Evolutionary conservation across 1,140 invertebrate genomes (phyloP).

Genomic region (Wiebesia pumilae): DNA sequence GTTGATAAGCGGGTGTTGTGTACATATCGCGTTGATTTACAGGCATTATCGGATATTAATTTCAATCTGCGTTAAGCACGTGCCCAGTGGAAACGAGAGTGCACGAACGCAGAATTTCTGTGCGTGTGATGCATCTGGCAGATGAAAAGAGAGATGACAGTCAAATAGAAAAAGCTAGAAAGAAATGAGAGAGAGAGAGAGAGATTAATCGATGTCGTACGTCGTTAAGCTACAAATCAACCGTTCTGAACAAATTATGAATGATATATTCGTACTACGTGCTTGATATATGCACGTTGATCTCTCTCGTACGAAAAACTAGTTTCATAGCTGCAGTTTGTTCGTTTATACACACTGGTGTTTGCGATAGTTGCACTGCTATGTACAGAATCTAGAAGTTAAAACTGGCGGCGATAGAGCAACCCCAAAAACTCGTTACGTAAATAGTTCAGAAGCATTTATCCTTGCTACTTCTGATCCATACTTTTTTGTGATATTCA

Average conservation of each 20-base stretch:
- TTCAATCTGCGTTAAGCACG: slow-evolving; percentile 71
- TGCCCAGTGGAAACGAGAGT: slow-evolving; percentile 44
- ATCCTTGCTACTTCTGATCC: too few species aligned
- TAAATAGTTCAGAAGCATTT: too few species aligned
- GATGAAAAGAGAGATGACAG: neutral
- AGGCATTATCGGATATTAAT: slow-evolving; percentile 75
- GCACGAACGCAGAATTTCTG: too few species aligned
- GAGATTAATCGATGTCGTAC: slow-evolving; percentile 68
- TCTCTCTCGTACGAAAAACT: neutral
- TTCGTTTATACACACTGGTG: too few species aligned
- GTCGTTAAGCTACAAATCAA: slow-evolving; percentile 73
- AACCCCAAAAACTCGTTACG: too few species aligned
- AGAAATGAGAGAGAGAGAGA: slow-evolving; percentile 38
- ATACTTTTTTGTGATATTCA: too few species aligned
- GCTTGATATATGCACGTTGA: slow-evolving; percentile 69
- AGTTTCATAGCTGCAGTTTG: too few species aligned
- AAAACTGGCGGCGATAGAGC: too few species aligned
- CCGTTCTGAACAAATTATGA: slow-evolving; percentile 74
- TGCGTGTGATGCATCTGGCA: neutral
- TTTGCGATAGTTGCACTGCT: too few species aligned
- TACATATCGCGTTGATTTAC: slow-evolving; percentile 68
- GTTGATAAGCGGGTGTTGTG: slow-evolving; percentile 45
- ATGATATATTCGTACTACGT: slow-evolving; percentile 74
- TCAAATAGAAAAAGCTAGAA: neutral
- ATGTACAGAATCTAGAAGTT: too few species aligned